phyloP scores from a whole-genome alignment of 2,797 vertebrate species.

The Parauchenoglanis ngamensis region DNA sequence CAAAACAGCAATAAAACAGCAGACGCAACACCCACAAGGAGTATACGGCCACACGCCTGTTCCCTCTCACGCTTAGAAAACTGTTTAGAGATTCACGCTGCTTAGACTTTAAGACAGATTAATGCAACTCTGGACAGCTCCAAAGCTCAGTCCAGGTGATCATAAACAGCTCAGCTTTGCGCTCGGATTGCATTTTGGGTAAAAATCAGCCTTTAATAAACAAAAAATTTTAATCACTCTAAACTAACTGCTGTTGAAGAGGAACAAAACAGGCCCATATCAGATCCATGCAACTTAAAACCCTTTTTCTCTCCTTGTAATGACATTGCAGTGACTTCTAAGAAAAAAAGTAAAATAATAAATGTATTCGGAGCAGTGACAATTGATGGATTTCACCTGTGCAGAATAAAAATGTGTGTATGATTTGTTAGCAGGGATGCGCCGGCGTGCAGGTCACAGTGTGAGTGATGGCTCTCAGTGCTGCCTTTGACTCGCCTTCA shows the following conservation, averaged over 20 bases:
- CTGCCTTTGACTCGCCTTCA: conserved; percentile 49
- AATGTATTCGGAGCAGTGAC: background rate
- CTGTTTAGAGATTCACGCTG: background rate
- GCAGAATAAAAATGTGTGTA: background rate
- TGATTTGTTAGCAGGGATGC: conserved; percentile 28
- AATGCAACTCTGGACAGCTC: background rate
- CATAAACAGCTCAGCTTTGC: background rate
- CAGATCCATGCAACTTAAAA: background rate
- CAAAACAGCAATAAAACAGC: conserved; percentile 61
- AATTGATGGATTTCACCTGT: conserved; percentile 11
- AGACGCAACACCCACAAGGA: background rate
- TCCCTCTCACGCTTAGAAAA: background rate
- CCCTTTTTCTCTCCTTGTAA: background rate
- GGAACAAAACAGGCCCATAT: background rate
- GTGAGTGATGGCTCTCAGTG: conserved; percentile 66
- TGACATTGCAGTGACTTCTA: conserved; percentile 18
- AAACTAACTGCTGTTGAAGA: background rate
- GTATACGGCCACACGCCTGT: background rate
- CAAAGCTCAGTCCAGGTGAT: background rate
- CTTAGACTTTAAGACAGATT: background rate
- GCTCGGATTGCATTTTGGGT: background rate
- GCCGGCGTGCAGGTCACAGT: conserved; percentile 20
- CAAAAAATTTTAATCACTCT: background rate
- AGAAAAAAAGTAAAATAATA: background rate
- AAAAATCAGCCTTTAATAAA: background rate